Conservation (phyloP, 2,888 invertebrate species). For the Thysanoteuthis rhombus region DNA sequence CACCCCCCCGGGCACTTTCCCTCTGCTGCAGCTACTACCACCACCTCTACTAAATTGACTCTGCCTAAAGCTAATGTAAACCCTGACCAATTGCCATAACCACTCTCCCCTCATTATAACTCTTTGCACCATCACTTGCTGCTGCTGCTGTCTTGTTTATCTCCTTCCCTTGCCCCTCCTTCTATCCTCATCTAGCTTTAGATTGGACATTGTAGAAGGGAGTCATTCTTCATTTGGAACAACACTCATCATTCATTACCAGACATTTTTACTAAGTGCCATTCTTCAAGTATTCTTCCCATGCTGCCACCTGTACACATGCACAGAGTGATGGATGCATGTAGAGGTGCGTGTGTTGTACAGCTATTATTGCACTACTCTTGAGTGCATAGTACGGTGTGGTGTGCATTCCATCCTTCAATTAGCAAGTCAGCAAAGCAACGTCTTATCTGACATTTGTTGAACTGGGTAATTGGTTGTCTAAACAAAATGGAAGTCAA, state of each 20-base stretch:
- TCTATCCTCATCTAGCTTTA: background rate
- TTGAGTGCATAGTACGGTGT: background rate
- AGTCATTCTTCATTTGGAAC: background rate
- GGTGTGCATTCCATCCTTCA: conserved; percentile 23
- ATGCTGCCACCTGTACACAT: background rate
- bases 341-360: background rate
- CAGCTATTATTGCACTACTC: background rate
- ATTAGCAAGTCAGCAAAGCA: conserved; percentile 21
- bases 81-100: background rate
- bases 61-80: background rate
- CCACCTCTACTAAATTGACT: background rate
- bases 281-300: conserved; percentile 16
- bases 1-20: background rate
- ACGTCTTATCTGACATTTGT: background rate
- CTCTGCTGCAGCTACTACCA: conserved; percentile 17
- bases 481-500: conserved; percentile 30
- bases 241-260: background rate
- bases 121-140: background rate
- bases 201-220: background rate
- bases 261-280: conserved; percentile 20
- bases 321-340: background rate
- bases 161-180: background rate
- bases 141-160: background rate
- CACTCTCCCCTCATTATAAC: background rate
- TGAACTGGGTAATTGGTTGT: conserved; percentile 24